A percentile compares a stretch with the other conserved stretches of the same genome.
Evolutionary conservation across 1,140 invertebrate genomes (phyloP).

Genomic region (Zeugodacus cucurbitae): DNA sequence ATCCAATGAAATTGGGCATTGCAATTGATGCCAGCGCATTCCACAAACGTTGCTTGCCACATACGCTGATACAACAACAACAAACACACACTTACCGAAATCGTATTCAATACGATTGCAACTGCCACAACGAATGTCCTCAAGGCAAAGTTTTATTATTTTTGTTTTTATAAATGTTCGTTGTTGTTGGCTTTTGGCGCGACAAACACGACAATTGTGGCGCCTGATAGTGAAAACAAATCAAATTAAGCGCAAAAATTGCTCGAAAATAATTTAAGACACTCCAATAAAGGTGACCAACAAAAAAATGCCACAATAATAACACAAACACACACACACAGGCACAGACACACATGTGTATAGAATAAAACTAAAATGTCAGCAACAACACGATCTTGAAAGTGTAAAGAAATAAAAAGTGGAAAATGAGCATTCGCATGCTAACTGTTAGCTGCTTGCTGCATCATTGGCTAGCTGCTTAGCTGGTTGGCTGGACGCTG

Average conservation of each 20-base stretch:
- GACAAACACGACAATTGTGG: constrained; percentile 46
- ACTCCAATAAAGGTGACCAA: neutral
- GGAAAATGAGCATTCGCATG: neutral
- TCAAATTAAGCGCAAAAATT: constrained; percentile 54
- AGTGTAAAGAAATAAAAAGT: constrained; percentile 36
- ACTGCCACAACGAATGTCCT: neutral
- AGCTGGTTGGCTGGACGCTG: neutral
- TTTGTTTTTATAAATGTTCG: neutral
- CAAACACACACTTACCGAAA: neutral
- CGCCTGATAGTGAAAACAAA: constrained; percentile 62
- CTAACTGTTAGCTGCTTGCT: neutral
- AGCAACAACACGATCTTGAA: constrained; percentile 17
- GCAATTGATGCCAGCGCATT: neutral
- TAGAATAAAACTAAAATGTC: neutral
- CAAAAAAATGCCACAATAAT: neutral
- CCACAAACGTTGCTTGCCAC: neutral
- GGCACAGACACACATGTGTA: neutral
- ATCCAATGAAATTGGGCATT: neutral
- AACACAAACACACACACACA: neutral
- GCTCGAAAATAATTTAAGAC: constrained; percentile 31
- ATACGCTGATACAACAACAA: neutral
- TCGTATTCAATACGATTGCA: no score
- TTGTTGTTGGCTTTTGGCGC: constrained; percentile 13
- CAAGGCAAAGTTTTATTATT: neutral
- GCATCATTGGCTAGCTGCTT: neutral